Base-by-base conservation (phyloP, 2,888 invertebrate genomes). In the Scaptodrosophila latifasciaeformis region DNA sequence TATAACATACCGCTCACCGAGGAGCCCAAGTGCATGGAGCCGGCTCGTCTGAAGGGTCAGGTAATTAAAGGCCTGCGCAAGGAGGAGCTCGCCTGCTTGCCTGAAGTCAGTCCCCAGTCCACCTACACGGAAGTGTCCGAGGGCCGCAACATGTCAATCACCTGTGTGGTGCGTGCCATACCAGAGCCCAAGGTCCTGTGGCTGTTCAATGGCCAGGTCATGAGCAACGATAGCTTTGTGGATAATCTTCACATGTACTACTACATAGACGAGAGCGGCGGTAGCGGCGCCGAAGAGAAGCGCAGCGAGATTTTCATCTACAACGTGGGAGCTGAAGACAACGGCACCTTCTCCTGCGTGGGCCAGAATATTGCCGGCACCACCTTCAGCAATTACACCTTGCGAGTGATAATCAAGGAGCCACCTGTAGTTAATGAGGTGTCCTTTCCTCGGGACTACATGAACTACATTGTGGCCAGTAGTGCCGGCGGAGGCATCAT, bases 311-410 rank as follows among this genome's bases (percentile, higher is more conserved):
- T 95, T 53, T 91, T 92, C 79, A 92, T 95, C 72, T 91, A 91
- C 78, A 93, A 93, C 82, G 91, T 93, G 17, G 91, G 91, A 27
- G 89, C 89, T 31, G 93, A 92, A 63, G 94, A 95, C 82, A 95
- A 95, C 78, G 96, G 96, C 3, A 93, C 93, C 6, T 96, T 94
- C 83, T 90, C 92, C 2, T 96, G 96, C 84, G 89, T 92, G 10
- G 96, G 96, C 0, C 93, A 94, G 81, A 96, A 96, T 84, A 90
- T 92, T 12, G 96, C 96, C 0, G 96, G 96, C 10, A 90, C 89
- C 54, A 89, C 92, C 0, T 91, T 90, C 65, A 92, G 93, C 54
- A 96, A 96, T 85, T 93, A 94, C 71, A 95, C 96, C 1, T 89
- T 96, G 65, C 89, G 91, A 62, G 90, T 94, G 43, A 89, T 93